Conservation (phyloP, 2,113 vertebrate species). For the Motacilla tschutschensis region DNA sequence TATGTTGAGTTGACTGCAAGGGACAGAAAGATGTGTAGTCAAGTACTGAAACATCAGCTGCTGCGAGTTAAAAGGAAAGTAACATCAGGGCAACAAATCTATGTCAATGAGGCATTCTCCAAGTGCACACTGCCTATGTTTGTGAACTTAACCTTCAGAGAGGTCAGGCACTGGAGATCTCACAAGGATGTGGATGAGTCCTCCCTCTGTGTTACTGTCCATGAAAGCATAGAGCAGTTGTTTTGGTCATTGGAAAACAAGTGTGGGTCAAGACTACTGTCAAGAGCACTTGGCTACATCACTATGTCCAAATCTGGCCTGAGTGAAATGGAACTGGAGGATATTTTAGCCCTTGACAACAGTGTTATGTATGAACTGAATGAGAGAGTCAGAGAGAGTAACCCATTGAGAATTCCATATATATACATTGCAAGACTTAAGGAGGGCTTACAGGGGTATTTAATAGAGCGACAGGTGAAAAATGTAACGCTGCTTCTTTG, state of each 20-base stretch:
- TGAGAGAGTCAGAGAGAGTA: conserved; percentile 80
- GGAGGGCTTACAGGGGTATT: conserved; percentile 92
- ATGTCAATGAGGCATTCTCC: conserved; percentile 94
- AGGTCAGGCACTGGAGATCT: conserved; percentile 93
- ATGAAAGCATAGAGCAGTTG: conserved; percentile 95
- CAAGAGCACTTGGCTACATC: conserved; percentile 93
- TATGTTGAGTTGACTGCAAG: conserved; percentile 90
- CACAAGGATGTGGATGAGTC: conserved; percentile 96
- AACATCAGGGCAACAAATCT: conserved; percentile 97
- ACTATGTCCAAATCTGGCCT: conserved; percentile 94
- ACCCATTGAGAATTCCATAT: conserved; percentile 90
- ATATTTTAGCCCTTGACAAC: conserved; percentile 95
- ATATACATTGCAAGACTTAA: conserved; percentile 90
- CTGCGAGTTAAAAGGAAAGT: conserved; percentile 92
- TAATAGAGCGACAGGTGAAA: conserved; percentile 92
- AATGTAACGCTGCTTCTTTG: conserved; percentile 92
- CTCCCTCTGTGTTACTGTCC: conserved; percentile 92
- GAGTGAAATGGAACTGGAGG: conserved; percentile 94
- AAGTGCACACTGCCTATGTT: conserved; percentile 98
- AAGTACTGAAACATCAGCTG: conserved; percentile 95
- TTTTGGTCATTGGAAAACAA: conserved; percentile 93
- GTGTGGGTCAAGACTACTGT: conserved; percentile 86
- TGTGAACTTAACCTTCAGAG: conserved; percentile 94
- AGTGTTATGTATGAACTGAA: conserved; percentile 88
- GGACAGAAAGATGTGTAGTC: conserved; percentile 95